These are phyloP conservation scores for Osmoderma eremita DNA, from an alignment of 2,888 invertebrate species.

Conservation along the genomic window DNA sequence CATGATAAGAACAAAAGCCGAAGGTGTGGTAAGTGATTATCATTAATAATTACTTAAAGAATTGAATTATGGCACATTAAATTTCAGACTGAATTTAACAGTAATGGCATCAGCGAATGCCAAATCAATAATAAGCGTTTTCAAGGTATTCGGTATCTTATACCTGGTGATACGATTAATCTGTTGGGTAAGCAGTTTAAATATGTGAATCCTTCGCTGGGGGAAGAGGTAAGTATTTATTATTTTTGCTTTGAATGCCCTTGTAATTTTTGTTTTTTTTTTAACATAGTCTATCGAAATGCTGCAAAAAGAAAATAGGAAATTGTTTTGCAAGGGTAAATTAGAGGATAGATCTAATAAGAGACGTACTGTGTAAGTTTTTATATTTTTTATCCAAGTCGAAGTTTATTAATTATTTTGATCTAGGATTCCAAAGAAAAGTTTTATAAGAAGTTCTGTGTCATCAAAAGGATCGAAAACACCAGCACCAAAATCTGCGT, in stretches of 20 bases:
- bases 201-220: constrained; percentile 46
- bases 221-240: constrained; percentile 25
- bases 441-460: background rate
- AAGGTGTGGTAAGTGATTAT: constrained; percentile 49
- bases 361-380: constrained; percentile 16
- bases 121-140: constrained; percentile 64
- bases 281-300: constrained; percentile 17
- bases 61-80: background rate
- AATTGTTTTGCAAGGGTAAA: background rate
- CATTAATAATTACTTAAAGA: background rate
- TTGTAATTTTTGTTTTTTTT: background rate
- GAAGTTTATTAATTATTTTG: background rate
- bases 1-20: constrained; percentile 44
- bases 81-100: constrained; percentile 64
- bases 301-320: constrained; percentile 16
- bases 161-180: constrained; percentile 63
- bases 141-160: constrained; percentile 58
- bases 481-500: constrained; percentile 7
- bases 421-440: background rate
- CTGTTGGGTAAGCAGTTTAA: constrained; percentile 48
- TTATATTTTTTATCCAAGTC: background rate
- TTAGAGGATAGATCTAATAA: background rate
- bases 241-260: background rate
- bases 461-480: constrained; percentile 2
- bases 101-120: constrained; percentile 60